Evolutionary conservation across 2,888 invertebrate genomes (phyloP), one percentile per base, ranked within the genome.

Genomic region (Arctia plantaginis): DNA sequence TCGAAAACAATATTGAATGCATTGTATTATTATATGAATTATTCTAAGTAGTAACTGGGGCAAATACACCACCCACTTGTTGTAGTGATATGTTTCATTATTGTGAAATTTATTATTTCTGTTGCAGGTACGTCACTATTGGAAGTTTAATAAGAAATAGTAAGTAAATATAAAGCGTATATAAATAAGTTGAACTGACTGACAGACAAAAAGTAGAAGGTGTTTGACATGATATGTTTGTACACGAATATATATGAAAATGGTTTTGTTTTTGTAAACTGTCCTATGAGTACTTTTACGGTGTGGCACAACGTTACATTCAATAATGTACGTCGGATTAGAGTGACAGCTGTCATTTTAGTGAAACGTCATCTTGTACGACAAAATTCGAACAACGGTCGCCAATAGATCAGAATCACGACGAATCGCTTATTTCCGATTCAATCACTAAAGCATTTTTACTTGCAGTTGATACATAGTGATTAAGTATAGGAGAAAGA

Each of bases 111-210:
- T 35, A 1, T n/a, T 55, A 55, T 35, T 59, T 69, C 27, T 82
- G 71, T 83, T 83, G 0, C 84, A 83, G 83, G 83, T 83, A 83
- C 79, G 79, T 39, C 23, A 67, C 33, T 13, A 35, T 18, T 27
- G n/a, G 18, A 55, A n/a, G 15, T 39, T 55, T 6, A 55, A 35
- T 13, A 6, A 55, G 15, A 10, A 69, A 27, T n/a, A 12, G 69
- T 69, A 59, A 69, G 69, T 69, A 35, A 69, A 30, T 23, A 33
- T 15, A 27, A 30, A 41, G 4, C 66, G 18, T 27, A 27, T 62
- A 62, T 30, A 1, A 62, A 30, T 15, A 30, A 20, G 15, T 18
- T 20, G 20, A 18, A 62, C 4, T 62, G 62, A 30, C 7, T 30
- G 62, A 62, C 15, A 27, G 27, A 30, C 18, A 7, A 18, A 62